These are phyloP conservation scores for Lordiphosa andalusiaca DNA, from an alignment of 2,888 invertebrate genomes.

Conservation along the genomic window DNA sequence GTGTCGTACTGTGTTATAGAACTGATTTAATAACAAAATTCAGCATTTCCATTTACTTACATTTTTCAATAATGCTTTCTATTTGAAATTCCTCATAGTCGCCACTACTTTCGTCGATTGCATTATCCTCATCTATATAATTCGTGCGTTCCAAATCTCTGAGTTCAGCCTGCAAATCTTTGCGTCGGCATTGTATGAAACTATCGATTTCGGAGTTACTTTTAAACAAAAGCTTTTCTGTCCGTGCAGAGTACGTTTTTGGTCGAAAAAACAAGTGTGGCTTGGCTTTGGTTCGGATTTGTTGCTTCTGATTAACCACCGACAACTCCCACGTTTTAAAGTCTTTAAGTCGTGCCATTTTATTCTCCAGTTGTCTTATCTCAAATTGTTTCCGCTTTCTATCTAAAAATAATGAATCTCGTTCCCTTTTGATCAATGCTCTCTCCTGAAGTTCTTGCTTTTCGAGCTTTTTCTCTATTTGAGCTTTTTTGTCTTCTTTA, in stretches of 20 bases:
- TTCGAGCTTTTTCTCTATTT: constrained; percentile 95
- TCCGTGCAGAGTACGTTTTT: constrained; percentile 86
- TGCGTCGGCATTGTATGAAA: constrained; percentile 41
- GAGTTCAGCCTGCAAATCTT: constrained; percentile 45
- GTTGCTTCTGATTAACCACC: constrained; percentile 88
- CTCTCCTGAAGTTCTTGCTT: constrained; percentile 93
- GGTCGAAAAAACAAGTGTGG: constrained; percentile 95
- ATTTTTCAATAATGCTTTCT: constrained; percentile 22
- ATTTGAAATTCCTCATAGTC: constrained; percentile 24
- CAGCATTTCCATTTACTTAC: constrained; percentile 20
- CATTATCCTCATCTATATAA: constrained; percentile 46
- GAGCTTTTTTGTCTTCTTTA: constrained; percentile 89
- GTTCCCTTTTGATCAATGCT: constrained; percentile 90
- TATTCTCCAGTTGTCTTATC: constrained; percentile 92
- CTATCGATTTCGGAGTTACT: constrained; percentile 80
- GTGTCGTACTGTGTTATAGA: too few relatives aligned
- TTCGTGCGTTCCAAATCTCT: constrained; percentile 39
- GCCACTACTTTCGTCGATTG: constrained; percentile 44
- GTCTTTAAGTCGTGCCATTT: constrained; percentile 92
- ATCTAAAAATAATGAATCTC: constrained; percentile 91
- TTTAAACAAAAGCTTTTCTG: constrained; percentile 84
- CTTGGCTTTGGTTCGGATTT: constrained; percentile 92
- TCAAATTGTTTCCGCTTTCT: constrained; percentile 93
- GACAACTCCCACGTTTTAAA: constrained; percentile 93
- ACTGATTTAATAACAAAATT: too few relatives aligned